Conservation (phyloP, 2,113 vertebrate species). For the Alaudala cheleensis region DNA sequence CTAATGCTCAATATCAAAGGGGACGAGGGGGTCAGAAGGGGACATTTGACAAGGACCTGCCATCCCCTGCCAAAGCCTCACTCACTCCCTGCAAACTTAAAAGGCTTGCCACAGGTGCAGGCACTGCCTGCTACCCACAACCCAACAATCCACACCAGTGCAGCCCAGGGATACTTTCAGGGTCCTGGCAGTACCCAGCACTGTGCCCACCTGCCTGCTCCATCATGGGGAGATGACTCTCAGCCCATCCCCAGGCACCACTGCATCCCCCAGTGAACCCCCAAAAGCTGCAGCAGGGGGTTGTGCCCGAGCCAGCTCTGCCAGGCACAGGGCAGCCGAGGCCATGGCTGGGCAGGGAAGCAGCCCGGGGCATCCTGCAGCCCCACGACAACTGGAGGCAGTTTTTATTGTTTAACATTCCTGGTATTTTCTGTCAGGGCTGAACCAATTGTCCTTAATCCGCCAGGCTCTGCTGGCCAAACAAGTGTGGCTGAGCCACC, state of each 20-base stretch:
- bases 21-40: background rate
- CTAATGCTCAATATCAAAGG: background rate
- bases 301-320: background rate
- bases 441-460: constrained; percentile 77
- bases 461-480: constrained; percentile 71
- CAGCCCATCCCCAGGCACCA: background rate
- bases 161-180: background rate
- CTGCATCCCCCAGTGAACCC: background rate
- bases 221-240: background rate
- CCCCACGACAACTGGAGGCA: constrained; percentile 62
- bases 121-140: background rate
- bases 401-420: constrained; percentile 75
- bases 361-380: accelerated
- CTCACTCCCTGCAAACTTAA: accelerated
- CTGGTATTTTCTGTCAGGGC: constrained; percentile 73
- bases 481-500: constrained; percentile 71
- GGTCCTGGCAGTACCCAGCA: too few relatives aligned
- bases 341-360: background rate
- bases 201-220: background rate
- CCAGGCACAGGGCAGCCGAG: background rate
- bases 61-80: background rate
- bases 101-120: accelerated
- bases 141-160: background rate
- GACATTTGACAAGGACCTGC: background rate
- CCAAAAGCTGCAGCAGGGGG: background rate